Evolutionary conservation across 2,888 invertebrate genomes (phyloP), one percentile per base, ranked within the genome.

Genomic region (Rhabditoides inermis): DNA sequence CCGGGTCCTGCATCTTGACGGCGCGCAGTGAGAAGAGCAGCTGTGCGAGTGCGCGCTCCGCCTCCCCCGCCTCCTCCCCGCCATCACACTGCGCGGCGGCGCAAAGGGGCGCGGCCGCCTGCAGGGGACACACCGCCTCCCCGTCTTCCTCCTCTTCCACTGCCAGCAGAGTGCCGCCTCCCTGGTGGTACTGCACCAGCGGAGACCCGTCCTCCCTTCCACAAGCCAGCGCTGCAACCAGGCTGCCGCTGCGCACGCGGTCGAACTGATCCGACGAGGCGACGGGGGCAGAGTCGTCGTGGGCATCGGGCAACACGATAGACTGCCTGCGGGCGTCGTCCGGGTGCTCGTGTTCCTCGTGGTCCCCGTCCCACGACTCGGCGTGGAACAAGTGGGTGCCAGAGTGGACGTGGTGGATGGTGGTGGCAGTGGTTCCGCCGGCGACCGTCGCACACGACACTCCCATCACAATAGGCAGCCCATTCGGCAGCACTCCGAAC

Each of bases 321-420:
- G 56, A 61, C 39, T 51, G 55, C 25, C 51, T 50, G 28, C 55
- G 44, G 30, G 52, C 48, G 35, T n/a, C 51, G 39, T 49, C 45
- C 23, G 42, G 32, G 39, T 56, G 57, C 12, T 55, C 53, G 20
- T 49, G 49, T 23, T 62, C 64, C 20, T 52, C 68, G 44, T 65
- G 68, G 37, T 65, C 63, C 22, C 68, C 68, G 40, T 54, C 54
- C 68, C 68, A 68, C 22, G 58, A 55, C 46, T 68, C 65, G 2
- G 55, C 64, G 40, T 64, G 58, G 48, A 68, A 68, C 12, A 35
- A n/a, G n/a, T 58, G 55, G 36, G 44, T 63, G 15, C 49, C 36
- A 3, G 56, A 60, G 36, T 40, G 52, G 28, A 63, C 61, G 48
- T 65, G 65, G 40, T 63, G 63, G 49, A 63, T 56, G 6, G 45